Evolutionary conservation across 2,113 vertebrate species (phyloP).

Genomic region (Coturnix japonica): DNA sequence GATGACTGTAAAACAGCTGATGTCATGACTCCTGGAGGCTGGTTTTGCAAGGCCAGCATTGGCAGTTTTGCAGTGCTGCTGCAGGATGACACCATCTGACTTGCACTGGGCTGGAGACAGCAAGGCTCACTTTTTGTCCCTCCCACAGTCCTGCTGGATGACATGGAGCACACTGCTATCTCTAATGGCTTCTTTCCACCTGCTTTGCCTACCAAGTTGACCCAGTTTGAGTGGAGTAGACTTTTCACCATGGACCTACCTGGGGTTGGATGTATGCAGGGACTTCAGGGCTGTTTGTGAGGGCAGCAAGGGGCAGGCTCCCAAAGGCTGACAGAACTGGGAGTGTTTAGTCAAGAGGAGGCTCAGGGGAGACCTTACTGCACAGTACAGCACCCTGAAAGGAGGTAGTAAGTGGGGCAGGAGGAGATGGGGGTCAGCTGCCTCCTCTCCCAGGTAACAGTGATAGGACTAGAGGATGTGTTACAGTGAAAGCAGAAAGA

Average conservation of each 20-base stretch:
- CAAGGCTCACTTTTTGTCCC: accelerated
- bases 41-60: background rate
- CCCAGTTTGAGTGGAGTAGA: background rate
- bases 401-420: too few species aligned
- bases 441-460: too few species aligned
- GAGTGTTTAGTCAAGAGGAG: background rate
- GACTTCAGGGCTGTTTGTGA: background rate
- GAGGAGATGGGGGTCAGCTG: too few species aligned
- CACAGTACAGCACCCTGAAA: too few species aligned
- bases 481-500: background rate
- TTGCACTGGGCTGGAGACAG: background rate
- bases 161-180: background rate
- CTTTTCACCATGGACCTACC: background rate
- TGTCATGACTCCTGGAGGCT: background rate
- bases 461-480: too few species aligned
- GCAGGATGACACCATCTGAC: background rate
- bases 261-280: background rate
- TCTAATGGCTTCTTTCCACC: background rate
- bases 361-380: too few species aligned
- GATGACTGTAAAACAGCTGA: background rate
- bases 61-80: background rate
- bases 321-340: background rate
- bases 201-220: background rate
- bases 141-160: background rate
- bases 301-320: background rate